A percentile compares a stretch with the other conserved stretches of the same genome.
phyloP scores from a whole-genome alignment of 37 sponge, comb jelly and placozoan species.

The Ianthella basta region DNA sequence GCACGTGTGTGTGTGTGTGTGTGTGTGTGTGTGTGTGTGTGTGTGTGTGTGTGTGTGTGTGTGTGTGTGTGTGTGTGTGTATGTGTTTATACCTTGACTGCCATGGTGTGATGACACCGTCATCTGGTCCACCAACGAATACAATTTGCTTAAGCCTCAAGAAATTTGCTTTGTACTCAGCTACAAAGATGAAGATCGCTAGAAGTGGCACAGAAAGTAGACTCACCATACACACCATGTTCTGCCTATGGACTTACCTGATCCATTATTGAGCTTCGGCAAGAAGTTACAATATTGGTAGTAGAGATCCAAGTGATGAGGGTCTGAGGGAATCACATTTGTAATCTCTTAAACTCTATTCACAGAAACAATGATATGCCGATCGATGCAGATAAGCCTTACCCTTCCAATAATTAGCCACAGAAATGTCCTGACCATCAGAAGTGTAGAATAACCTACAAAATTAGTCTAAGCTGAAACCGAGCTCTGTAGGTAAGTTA shows the following conservation, averaged over 20 bases:
- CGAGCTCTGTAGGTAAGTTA: not conserved
- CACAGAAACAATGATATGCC: not conserved
- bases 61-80: not conserved
- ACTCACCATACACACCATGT: not conserved
- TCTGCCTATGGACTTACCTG: conserved; percentile 24
- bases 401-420: conserved; percentile 83
- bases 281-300: conserved; percentile 53
- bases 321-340: conserved; percentile 47
- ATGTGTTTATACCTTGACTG: conserved; percentile 88
- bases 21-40: not conserved
- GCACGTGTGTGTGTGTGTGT: not conserved
- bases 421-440: conserved; percentile 58
- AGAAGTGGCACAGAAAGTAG: not conserved
- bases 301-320: conserved; percentile 60
- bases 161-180: conserved; percentile 69
- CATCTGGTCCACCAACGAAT: conserved; percentile 92
- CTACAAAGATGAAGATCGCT: not conserved
- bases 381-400: not conserved
- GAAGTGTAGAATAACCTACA: conserved; percentile 63
- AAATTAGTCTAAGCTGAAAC: not conserved
- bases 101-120: conserved; percentile 97
- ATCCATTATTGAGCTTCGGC: conserved; percentile 43
- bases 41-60: not conserved
- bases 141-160: conserved; percentile 63
- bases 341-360: not conserved